phyloP scores from a whole-genome alignment of 2,797 vertebrate genomes.

The Rhabdophis nuchalis region DNA sequence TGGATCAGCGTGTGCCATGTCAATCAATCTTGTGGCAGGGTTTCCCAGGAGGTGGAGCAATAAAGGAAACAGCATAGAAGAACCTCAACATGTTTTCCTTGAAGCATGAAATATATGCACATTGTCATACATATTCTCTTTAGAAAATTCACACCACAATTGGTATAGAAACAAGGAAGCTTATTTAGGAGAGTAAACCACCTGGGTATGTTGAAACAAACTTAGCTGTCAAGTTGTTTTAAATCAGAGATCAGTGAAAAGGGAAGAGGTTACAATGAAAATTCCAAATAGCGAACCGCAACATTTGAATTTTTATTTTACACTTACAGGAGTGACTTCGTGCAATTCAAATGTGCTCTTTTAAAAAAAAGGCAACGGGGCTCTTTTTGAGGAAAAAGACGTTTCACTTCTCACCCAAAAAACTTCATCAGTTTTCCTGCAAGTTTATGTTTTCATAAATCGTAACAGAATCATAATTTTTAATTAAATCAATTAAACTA shows the following conservation, averaged over 20 bases:
- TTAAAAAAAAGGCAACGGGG: no score
- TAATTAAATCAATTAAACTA: not conserved
- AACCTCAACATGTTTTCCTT: not conserved
- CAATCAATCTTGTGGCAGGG: no score
- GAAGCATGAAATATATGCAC: not conserved
- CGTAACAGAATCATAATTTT: not conserved
- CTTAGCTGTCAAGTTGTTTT: not conserved
- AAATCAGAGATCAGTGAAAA: not conserved
- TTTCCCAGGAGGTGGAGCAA: not conserved
- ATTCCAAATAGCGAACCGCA: not conserved
- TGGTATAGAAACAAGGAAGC: not conserved
- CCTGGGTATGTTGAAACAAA: not conserved
- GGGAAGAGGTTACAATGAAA: not conserved
- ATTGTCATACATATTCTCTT: not conserved
- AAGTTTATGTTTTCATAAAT: not conserved
- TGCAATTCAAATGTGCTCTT: no score
- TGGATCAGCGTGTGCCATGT: no score
- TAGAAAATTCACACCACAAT: not conserved
- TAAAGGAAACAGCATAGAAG: not conserved
- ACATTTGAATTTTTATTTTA: not conserved
- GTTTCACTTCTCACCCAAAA: not conserved
- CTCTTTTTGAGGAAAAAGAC: not conserved
- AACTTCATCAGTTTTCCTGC: not conserved
- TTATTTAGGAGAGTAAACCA: not conserved
- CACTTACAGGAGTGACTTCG: not conserved